phyloP scores from a whole-genome alignment of 2,797 vertebrate genomes.

The Catharus ustulatus region DNA sequence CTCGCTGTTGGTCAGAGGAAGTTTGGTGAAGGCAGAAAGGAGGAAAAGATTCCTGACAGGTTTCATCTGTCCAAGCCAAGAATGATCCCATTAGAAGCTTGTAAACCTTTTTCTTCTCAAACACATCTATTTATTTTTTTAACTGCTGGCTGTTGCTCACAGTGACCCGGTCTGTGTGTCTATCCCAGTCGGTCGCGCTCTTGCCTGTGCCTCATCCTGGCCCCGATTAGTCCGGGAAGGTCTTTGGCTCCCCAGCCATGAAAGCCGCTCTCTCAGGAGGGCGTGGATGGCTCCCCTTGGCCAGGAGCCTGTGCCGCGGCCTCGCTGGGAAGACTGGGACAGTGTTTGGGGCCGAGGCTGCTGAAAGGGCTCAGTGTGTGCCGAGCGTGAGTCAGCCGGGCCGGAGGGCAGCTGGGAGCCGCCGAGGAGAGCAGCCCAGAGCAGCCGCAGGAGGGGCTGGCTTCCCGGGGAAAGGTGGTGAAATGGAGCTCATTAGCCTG shows the following conservation, averaged over 20 bases:
- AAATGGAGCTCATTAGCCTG: neutral
- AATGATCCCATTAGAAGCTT: neutral
- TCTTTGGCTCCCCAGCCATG: neutral
- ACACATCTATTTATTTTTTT: neutral
- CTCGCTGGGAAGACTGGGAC: conserved; percentile 61
- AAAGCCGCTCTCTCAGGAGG: conserved; percentile 58
- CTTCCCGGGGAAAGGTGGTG: neutral
- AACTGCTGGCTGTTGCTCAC: conserved; percentile 3
- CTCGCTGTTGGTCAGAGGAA: neutral
- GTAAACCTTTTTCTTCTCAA: neutral
- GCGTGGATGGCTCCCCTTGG: conserved; percentile 31
- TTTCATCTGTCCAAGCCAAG: neutral
- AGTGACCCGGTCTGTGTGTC: neutral
- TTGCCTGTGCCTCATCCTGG: neutral
- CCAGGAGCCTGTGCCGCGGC: conserved; percentile 29
- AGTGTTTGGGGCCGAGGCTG: conserved; percentile 64
- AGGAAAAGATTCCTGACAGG: conserved; percentile 24
- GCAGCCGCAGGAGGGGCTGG: neutral
- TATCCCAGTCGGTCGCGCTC: neutral
- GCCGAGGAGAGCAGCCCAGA: neutral
- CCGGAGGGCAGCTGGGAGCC: conserved; percentile 14
- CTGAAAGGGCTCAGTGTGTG: conserved; percentile 78
- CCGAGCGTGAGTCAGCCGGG: conserved; percentile 44
- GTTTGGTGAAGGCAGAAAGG: conserved; percentile 1
- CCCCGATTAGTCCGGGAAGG: neutral